phyloP scores from a whole-genome alignment of 1,140 invertebrate genomes.

The Drosophila busckii region DNA sequence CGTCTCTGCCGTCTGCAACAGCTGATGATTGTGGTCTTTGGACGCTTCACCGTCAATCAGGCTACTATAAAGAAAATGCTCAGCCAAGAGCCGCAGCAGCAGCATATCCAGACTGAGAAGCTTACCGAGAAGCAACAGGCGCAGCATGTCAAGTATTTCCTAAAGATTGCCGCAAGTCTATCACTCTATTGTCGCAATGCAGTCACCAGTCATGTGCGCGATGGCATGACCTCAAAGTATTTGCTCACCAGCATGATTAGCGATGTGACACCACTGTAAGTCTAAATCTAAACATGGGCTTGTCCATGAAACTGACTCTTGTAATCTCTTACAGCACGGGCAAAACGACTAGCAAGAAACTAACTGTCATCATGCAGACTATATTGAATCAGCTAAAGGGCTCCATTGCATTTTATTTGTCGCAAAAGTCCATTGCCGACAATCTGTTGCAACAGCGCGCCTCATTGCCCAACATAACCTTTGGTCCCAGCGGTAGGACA shows the following conservation, averaged over 20 bases:
- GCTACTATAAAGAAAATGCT: conserved; percentile 49
- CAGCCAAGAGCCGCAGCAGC: conserved; percentile 24
- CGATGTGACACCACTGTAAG: conserved; percentile 56
- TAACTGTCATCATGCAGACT: conserved; percentile 78
- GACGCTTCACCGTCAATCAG: conserved; percentile 82
- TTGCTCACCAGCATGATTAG: conserved; percentile 64
- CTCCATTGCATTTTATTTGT: conserved; percentile 80
- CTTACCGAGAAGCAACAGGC: conserved; percentile 20
- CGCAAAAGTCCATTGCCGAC: conserved; percentile 79
- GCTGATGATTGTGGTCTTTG: conserved; percentile 85
- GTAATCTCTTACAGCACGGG: conserved; percentile 37
- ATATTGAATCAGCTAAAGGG: conserved; percentile 81
- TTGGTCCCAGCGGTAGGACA: conserved; percentile 58
- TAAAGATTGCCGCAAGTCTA: conserved; percentile 85
- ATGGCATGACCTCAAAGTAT: conserved; percentile 79
- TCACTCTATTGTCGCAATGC: conserved; percentile 84
- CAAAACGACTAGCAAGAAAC: conserved; percentile 48
- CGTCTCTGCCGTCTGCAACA: conserved; percentile 83
- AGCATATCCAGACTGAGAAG: conserved; percentile 1
- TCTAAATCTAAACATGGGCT: too few species aligned
- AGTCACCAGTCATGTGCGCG: conserved; percentile 80
- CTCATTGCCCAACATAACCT: conserved; percentile 58
- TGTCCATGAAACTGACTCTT: conserved; percentile 17
- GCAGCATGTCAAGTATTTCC: conserved; percentile 53
- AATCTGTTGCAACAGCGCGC: conserved; percentile 58